These are phyloP conservation scores for Aratinga solstitialis DNA, from an alignment of 2,797 vertebrate genomes.

Conservation along the genomic window DNA sequence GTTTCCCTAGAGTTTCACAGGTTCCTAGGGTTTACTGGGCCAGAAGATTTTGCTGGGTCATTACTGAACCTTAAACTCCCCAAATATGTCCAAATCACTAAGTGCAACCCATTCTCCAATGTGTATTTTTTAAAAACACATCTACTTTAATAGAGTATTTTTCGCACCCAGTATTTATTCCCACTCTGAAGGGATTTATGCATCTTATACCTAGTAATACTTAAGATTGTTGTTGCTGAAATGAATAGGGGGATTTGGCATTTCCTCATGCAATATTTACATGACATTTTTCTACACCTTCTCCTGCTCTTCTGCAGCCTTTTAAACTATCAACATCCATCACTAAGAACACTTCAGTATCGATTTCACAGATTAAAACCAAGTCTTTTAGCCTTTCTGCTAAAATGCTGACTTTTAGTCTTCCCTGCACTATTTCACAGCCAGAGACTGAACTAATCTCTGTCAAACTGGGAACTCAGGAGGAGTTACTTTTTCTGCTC, in stretches of 20 bases:
- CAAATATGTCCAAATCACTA: background rate
- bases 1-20: background rate
- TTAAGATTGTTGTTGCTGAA: background rate
- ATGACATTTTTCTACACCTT: background rate
- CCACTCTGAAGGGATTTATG: background rate
- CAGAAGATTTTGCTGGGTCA: background rate
- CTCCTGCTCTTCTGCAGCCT: background rate
- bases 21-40: background rate
- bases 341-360: background rate
- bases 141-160: background rate
- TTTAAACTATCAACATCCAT: background rate
- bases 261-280: background rate
- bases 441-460: background rate
- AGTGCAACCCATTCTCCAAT: background rate
- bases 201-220: background rate
- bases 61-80: accelerated
- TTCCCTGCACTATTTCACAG: background rate
- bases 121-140: background rate
- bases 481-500: background rate
- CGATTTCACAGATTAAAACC: background rate
- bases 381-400: background rate
- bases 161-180: background rate
- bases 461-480: background rate
- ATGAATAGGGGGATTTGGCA: background rate
- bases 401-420: background rate